Conservation (phyloP, 2,797 vertebrate genomes). For the Orestias chungarensis region DNA sequence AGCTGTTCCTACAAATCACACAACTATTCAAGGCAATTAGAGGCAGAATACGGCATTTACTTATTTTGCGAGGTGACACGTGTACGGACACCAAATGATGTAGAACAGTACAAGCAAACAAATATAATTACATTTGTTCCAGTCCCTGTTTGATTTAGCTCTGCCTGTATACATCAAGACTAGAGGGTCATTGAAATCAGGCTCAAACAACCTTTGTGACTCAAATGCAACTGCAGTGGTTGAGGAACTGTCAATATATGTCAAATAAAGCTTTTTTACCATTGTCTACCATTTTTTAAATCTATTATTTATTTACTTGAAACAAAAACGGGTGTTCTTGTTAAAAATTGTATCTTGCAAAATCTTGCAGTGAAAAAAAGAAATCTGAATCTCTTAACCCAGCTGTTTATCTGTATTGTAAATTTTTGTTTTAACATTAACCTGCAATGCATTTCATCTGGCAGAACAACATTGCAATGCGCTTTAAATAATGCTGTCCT, state of each 20-base stretch:
- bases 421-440: neutral
- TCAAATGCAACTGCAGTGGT: neutral
- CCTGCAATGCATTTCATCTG: neutral
- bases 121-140: neutral
- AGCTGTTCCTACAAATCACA: neutral
- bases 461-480: neutral
- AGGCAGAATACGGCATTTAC: neutral
- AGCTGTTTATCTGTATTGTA: neutral
- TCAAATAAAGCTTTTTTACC: neutral
- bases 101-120: neutral
- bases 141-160: neutral
- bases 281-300: too few relatives aligned
- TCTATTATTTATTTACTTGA: too few relatives aligned
- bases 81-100: too few relatives aligned
- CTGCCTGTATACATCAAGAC: neutral
- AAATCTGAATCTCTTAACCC: neutral
- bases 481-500: neutral
- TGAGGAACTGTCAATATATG: neutral
- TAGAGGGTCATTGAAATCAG: neutral
- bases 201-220: neutral
- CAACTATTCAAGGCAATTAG: neutral
- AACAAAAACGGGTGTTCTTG: neutral
- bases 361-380: neutral
- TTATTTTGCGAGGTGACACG: neutral
- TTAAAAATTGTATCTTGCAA: neutral